Conservation (phyloP, 2,113 vertebrate genomes). For the Stomatorhinus ivindoensis region DNA sequence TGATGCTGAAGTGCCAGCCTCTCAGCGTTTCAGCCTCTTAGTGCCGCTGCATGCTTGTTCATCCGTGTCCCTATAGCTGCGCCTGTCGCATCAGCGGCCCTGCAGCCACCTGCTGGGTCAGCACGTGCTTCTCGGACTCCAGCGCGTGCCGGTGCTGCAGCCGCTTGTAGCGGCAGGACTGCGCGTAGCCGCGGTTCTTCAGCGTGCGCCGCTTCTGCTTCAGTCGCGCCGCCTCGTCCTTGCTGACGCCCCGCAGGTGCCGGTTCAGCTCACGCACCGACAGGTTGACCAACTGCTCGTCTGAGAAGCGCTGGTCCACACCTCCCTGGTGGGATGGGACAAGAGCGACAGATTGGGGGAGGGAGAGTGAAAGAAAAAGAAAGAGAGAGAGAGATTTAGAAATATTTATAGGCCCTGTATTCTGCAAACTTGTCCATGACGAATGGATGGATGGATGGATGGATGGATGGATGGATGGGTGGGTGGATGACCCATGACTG, state of each 20-base stretch:
- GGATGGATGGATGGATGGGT: background rate
- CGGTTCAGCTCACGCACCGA: conserved; percentile 83
- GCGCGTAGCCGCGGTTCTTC: conserved; percentile 86
- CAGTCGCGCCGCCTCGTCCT: conserved; percentile 77
- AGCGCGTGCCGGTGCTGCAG: conserved; percentile 81
- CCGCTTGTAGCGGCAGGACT: conserved; percentile 85
- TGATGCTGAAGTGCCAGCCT: background rate
- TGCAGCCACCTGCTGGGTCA: conserved; percentile 67
- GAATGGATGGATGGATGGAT: background rate
- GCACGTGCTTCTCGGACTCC: conserved; percentile 76
- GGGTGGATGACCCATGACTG: background rate
- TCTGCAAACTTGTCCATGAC: background rate
- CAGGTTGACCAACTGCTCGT: conserved; percentile 78
- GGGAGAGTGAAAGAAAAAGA: background rate
- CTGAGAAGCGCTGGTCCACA: conserved; percentile 69
- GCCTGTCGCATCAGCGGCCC: background rate
- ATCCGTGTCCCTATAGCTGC: background rate
- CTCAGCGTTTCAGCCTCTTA: background rate
- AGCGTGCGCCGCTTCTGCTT: conserved; percentile 85
- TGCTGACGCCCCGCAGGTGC: conserved; percentile 78
- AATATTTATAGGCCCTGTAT: background rate
- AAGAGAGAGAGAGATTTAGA: background rate
- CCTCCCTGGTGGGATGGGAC: conserved; percentile 41
- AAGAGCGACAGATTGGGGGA: background rate
- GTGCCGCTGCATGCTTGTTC: background rate